Percentiles rank a stretch among this genome's conserved stretches.
Conservation (phyloP, 2,888 invertebrate species). For the Catocala sponsa region DNA sequence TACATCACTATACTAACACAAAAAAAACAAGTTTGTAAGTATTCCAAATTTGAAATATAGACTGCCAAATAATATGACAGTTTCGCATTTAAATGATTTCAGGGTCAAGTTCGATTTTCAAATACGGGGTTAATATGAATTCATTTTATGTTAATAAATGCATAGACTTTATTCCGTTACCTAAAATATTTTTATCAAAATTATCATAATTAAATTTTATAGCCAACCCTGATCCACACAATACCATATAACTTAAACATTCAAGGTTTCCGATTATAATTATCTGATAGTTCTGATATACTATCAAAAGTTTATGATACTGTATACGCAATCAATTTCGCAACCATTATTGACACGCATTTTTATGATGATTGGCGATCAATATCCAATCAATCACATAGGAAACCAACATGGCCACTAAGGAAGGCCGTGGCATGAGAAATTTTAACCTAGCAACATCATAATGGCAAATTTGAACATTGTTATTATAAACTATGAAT, state of each 20-base stretch:
- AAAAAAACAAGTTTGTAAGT: no score
- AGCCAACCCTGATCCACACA: constrained; percentile 36
- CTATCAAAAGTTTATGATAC: constrained; percentile 19
- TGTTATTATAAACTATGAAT: background rate
- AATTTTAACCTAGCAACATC: no score
- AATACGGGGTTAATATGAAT: background rate
- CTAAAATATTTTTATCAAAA: background rate
- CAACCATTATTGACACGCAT: constrained; percentile 7
- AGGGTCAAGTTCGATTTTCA: no score
- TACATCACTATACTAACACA: no score
- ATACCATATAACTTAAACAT: constrained; percentile 19
- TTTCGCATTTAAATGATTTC: no score
- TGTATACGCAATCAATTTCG: constrained; percentile 7
- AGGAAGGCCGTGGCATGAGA: no score
- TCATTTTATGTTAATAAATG: background rate
- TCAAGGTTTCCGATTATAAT: constrained; percentile 40
- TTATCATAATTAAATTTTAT: constrained; percentile 9
- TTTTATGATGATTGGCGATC: background rate
- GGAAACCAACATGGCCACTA: no score
- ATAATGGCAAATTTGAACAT: no score
- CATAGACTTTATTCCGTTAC: background rate
- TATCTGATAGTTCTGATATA: constrained; percentile 23
- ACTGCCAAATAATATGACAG: no score
- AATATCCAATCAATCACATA: no score
- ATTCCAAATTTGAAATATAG: no score